Base-by-base conservation (phyloP, 1,140 invertebrate genomes). In the Triops longicaudatus region DNA sequence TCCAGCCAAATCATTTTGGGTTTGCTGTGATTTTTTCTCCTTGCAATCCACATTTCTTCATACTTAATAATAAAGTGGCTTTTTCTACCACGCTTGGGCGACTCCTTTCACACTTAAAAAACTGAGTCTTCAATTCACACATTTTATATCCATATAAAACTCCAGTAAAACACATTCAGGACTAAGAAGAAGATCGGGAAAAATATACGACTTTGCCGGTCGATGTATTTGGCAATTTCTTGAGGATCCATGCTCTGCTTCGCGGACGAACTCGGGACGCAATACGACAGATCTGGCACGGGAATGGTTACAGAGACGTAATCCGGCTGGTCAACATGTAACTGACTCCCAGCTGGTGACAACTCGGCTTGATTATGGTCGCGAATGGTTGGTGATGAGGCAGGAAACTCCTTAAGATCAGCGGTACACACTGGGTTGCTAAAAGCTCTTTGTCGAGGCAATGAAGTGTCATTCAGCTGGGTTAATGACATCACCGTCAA, bases 81-180 rank as follows among this genome's bases (percentile, higher is more conserved):
- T 63, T 63, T 63, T 63, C 50, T 63, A 63, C 50, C 50, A 63
- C 50, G 50, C 50, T 17, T 63, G 50, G 50, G 17, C 50, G 50
- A 63, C 50, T 22, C n/a, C 22, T 63, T 73, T 76, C 72, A 7
- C 31, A 72, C 44, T 63, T 71, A 73, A 4, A 74, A 44, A 31
- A 73, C 31, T 14, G 44, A 73, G 17, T 78, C 75, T 75, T 71
- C n/a, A 12, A 11, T 71, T 71, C 6, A 26, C 26, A 72, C 26
- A 10, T 78, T n/a, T 84, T 80, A 87, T 76, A 87, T 84, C 83
- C 84, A 90, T 73, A 93, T 91, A 81, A 93, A 93, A 31, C 90
- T 89, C 93, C 93, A 95, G 80, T 94, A 95, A 72, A 94, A 86
- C 73, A 91, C 85, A 81, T 95, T 95, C 81, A 95, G 95, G 72